Evolutionary conservation across 2,888 invertebrate genomes (phyloP).

Genomic region (Yponomeuta sedellus): DNA sequence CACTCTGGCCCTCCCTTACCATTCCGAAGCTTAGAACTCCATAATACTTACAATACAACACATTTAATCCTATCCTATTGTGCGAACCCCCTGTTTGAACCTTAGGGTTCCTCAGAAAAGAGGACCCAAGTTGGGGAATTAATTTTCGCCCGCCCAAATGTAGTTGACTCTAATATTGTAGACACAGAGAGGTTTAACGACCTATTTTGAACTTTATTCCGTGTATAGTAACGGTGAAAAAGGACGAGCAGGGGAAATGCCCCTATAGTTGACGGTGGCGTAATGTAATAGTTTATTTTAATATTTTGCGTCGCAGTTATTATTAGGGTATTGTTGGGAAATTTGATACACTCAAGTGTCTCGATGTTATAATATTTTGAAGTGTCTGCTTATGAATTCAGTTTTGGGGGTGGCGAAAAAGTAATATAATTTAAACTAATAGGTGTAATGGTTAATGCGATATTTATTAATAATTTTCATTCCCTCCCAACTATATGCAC

Average conservation of each 20-base stretch:
- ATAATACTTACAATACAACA: constrained; percentile 65
- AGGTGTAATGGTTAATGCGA: constrained; percentile 63
- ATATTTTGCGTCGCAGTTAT: constrained; percentile 24
- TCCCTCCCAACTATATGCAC: constrained; percentile 67
- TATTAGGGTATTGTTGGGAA: constrained; percentile 45
- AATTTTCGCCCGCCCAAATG: constrained; percentile 45
- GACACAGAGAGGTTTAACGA: neutral
- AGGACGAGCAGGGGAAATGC: neutral
- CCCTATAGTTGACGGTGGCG: neutral
- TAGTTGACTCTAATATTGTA: constrained; percentile 42
- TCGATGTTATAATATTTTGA: constrained; percentile 10
- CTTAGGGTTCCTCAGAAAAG: constrained; percentile 28
- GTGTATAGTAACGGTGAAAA: constrained; percentile 15
- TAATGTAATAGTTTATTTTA: neutral
- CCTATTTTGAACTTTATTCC: neutral
- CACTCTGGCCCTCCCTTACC: constrained; percentile 6
- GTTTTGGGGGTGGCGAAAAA: constrained; percentile 26
- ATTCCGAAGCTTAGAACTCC: constrained; percentile 44
- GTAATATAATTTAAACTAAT: constrained; percentile 29
- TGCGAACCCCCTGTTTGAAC: constrained; percentile 32
- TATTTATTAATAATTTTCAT: constrained; percentile 75
- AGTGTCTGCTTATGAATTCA: constrained; percentile 14
- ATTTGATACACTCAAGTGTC: constrained; percentile 48
- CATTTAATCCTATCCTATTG: constrained; percentile 69
- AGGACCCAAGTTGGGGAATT: neutral